Percentiles rank a stretch among this genome's conserved stretches.
These are phyloP conservation scores for Blastobasis lacticolella DNA, from an alignment of 2,888 invertebrate genomes.

Conservation along the genomic window DNA sequence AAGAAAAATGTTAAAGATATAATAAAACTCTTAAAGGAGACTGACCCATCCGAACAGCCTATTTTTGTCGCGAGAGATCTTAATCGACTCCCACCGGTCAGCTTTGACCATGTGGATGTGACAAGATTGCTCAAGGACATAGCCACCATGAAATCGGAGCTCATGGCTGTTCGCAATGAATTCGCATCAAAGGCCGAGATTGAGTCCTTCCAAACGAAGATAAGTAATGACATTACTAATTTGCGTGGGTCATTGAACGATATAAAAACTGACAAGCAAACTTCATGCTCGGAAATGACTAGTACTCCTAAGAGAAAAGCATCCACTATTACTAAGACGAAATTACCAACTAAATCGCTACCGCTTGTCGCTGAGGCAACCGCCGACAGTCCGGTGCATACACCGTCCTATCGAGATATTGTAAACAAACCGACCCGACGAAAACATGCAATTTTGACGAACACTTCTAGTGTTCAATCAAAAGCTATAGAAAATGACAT, in stretches of 20 bases:
- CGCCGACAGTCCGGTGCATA: background rate
- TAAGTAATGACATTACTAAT: too few species aligned
- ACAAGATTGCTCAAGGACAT: too few species aligned
- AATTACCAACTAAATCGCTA: too few species aligned
- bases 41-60: constrained; percentile 4
- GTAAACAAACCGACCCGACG: background rate
- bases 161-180: background rate
- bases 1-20: constrained; percentile 9
- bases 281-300: too few species aligned
- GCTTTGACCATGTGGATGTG: constrained; percentile 9
- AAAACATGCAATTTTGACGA: too few species aligned
- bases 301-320: too few species aligned
- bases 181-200: background rate
- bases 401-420: background rate
- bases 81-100: constrained; percentile 7
- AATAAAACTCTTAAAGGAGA: constrained; percentile 9
- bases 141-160: constrained; percentile 1
- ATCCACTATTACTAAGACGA: too few species aligned
- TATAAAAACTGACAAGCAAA: too few species aligned
- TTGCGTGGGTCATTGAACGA: too few species aligned
- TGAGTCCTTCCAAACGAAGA: too few species aligned
- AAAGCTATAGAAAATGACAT: too few species aligned
- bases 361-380: background rate
- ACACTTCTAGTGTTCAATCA: too few species aligned
- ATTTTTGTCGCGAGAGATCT: constrained; percentile 8